phyloP scores from a whole-genome alignment of 2,113 vertebrate genomes.

The Dromiciops gliroides region DNA sequence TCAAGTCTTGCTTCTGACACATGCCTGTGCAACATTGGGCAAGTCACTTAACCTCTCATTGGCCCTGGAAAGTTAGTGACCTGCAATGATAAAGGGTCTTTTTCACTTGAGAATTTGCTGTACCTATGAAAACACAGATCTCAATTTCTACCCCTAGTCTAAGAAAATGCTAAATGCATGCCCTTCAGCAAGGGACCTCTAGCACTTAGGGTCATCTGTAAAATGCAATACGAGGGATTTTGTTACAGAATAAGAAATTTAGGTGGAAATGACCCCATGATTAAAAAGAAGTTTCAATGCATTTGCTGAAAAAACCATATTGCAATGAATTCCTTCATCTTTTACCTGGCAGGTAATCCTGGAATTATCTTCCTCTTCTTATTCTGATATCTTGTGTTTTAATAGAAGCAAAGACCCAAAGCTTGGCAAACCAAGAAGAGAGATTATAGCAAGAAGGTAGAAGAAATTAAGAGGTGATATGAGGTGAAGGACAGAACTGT shows the following conservation, averaged over 20 bases:
- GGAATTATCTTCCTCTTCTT: not conserved
- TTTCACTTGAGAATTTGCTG: not conserved
- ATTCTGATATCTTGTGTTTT: not conserved
- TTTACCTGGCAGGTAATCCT: not conserved
- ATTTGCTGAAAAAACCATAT: conserved; percentile 1
- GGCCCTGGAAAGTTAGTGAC: not conserved
- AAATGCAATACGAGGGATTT: not conserved
- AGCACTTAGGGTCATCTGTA: not conserved
- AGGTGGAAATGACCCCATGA: not conserved
- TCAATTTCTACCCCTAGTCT: not conserved
- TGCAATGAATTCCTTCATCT: not conserved
- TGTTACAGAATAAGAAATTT: not conserved
- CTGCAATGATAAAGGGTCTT: not conserved
- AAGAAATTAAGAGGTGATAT: not conserved
- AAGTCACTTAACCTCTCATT: not conserved
- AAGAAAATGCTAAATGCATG: not conserved
- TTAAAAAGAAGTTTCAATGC: not conserved
- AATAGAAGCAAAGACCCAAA: not conserved
- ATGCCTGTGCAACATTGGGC: not conserved
- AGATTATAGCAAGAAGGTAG: not conserved
- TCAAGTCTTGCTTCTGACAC: not conserved
- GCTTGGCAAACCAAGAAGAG: not conserved
- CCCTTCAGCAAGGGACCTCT: not conserved
- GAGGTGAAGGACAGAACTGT: conserved; percentile 27
- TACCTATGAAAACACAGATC: not conserved